Evolutionary conservation across 2,888 invertebrate genomes (phyloP).

Genomic region (Synanthedon myopaeformis): DNA sequence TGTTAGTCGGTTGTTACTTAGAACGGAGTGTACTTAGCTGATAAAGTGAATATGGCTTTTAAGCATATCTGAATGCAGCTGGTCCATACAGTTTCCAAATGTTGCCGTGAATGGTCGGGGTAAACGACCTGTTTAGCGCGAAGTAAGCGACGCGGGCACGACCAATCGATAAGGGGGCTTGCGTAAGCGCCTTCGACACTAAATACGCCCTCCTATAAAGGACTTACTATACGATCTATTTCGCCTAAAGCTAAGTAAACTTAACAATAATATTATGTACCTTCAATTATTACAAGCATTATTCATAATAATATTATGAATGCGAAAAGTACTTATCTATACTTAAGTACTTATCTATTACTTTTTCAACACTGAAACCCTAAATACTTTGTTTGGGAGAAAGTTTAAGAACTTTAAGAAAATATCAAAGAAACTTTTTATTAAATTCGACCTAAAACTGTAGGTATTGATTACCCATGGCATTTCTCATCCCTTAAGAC

Average conservation of each 20-base stretch:
- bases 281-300: not conserved
- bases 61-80: constrained; percentile 30
- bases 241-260: not conserved
- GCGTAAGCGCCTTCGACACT: constrained; percentile 36
- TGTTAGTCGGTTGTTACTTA: no score
- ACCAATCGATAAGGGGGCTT: constrained; percentile 51
- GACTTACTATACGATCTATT: constrained; percentile 16
- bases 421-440: no score
- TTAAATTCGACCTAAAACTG: no score
- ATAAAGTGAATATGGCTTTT: not conserved
- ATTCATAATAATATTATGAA: no score
- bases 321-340: no score
- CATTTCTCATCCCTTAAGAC: no score
- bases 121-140: constrained; percentile 51
- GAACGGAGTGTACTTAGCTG: not conserved
- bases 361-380: no score
- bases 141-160: constrained; percentile 44
- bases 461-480: no score
- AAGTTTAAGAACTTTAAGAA: no score
- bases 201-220: constrained; percentile 44
- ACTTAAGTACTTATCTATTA: no score
- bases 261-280: not conserved
- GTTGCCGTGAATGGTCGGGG: constrained; percentile 49
- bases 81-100: constrained; percentile 40
- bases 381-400: no score